Percentiles rank a stretch among this genome's conserved stretches.
These are phyloP conservation scores for Hetaerina americana DNA, from an alignment of 1,140 invertebrate genomes.

Conservation along the genomic window DNA sequence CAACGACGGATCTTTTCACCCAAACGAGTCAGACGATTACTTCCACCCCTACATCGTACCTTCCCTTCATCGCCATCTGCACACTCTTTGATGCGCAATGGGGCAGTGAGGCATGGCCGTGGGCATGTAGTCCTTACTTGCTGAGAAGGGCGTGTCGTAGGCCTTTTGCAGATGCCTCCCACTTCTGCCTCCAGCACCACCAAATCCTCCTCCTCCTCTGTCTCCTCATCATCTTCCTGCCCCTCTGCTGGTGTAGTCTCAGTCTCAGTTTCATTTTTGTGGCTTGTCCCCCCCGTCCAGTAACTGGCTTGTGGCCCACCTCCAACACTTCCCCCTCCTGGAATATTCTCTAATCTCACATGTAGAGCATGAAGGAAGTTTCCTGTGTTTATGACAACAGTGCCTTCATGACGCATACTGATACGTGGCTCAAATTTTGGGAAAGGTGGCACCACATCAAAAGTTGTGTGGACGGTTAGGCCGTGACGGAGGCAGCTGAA, in stretches of 20 bases:
- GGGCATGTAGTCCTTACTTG: background rate
- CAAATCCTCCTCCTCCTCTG: background rate
- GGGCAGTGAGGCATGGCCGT: background rate
- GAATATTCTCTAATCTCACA: constrained; percentile 33
- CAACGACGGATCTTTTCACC: background rate
- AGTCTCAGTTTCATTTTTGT: background rate
- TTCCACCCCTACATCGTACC: background rate
- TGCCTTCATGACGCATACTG: constrained; percentile 45
- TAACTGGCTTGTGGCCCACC: background rate
- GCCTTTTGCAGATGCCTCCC: background rate
- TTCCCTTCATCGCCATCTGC: background rate
- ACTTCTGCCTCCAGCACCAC: background rate
- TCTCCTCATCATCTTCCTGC: background rate
- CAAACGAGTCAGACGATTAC: background rate
- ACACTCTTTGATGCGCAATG: background rate
- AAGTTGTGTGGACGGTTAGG: constrained; percentile 52
- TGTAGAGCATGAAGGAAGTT: constrained; percentile 52
- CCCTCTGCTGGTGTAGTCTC: background rate
- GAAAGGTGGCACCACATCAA: constrained; percentile 52
- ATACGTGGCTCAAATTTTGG: constrained; percentile 45
- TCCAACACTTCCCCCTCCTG: background rate
- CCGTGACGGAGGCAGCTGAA: constrained; percentile 50
- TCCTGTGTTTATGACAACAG: constrained; percentile 55
- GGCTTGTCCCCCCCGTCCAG: background rate
- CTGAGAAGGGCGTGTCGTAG: background rate